phyloP scores from a whole-genome alignment of 1,140 invertebrate species.

The Lutraria rhynchaena region DNA sequence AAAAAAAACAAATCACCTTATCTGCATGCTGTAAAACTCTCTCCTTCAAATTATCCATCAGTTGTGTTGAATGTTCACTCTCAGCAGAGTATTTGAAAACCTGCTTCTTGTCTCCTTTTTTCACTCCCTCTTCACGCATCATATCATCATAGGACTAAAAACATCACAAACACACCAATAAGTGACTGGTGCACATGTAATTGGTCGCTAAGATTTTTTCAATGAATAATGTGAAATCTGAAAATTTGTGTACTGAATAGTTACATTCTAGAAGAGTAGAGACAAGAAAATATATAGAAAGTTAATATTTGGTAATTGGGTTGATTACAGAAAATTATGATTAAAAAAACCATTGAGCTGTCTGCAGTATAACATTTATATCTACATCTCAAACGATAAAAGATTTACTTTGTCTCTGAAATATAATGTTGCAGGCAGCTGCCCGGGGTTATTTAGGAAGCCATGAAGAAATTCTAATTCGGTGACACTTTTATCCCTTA shows the following conservation, averaged over 20 bases:
- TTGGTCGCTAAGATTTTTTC: too few relatives aligned
- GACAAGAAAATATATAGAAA: too few relatives aligned
- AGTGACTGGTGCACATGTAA: too few relatives aligned
- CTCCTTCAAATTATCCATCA: constrained; percentile 69
- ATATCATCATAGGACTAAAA: constrained; percentile 65
- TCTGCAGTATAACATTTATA: too few relatives aligned
- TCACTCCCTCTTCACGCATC: constrained; percentile 55
- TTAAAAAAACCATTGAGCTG: too few relatives aligned
- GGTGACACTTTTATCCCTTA: constrained; percentile 76
- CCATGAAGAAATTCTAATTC: constrained; percentile 79
- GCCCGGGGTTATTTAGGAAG: constrained; percentile 75
- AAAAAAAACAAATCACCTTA: too few relatives aligned
- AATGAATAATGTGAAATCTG: too few relatives aligned
- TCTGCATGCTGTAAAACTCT: constrained; percentile 62
- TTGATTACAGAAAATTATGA: too few relatives aligned
- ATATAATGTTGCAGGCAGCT: constrained; percentile 72
- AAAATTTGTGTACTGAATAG: too few relatives aligned
- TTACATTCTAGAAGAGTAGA: too few relatives aligned
- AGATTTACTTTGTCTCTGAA: constrained; percentile 80
- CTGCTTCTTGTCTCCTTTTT: constrained; percentile 68
- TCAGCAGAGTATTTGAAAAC: constrained; percentile 71
- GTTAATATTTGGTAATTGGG: too few relatives aligned
- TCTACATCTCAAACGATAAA: too few relatives aligned
- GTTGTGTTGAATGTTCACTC: constrained; percentile 62
- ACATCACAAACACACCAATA: neutral